phyloP scores from a whole-genome alignment of 2,113 vertebrate genomes.

The Calypte anna region DNA sequence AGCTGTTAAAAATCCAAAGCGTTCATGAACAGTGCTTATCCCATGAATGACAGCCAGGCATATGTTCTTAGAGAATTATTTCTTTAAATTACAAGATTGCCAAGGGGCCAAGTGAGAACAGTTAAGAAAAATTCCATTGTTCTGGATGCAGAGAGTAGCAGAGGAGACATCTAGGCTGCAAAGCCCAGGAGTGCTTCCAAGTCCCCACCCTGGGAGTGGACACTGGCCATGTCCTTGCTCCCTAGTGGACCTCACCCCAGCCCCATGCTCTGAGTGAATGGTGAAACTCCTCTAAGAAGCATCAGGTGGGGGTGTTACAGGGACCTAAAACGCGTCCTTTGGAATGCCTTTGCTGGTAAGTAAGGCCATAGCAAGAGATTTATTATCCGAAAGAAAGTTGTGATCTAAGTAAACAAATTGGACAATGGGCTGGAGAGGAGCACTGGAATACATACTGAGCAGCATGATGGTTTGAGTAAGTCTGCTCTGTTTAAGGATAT shows the following conservation, averaged over 20 bases:
- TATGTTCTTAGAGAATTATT: constrained; percentile 15
- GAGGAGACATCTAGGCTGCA: background rate
- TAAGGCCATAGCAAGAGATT: background rate
- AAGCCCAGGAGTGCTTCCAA: background rate
- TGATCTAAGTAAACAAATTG: constrained; percentile 39
- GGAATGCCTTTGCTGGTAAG: background rate
- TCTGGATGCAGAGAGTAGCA: background rate
- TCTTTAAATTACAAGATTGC: background rate
- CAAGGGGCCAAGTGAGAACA: background rate
- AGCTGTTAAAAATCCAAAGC: background rate
- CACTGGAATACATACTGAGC: background rate
- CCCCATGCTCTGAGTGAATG: background rate
- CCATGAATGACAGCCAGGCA: background rate
- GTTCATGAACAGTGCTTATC: background rate
- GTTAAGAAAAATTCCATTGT: constrained; percentile 48
- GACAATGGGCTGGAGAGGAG: constrained; percentile 39
- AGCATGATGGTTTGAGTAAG: background rate
- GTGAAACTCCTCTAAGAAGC: background rate
- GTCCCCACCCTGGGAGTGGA: background rate
- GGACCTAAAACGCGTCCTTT: background rate
- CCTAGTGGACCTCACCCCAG: background rate
- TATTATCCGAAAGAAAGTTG: background rate
- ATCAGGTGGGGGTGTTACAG: accelerated
- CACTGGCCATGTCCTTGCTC: background rate
- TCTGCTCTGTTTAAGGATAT: background rate